Evolutionary conservation across 2,113 vertebrate genomes (phyloP), one percentile per base, ranked within the genome.

Genomic region (Syrrhaptes paradoxus): DNA sequence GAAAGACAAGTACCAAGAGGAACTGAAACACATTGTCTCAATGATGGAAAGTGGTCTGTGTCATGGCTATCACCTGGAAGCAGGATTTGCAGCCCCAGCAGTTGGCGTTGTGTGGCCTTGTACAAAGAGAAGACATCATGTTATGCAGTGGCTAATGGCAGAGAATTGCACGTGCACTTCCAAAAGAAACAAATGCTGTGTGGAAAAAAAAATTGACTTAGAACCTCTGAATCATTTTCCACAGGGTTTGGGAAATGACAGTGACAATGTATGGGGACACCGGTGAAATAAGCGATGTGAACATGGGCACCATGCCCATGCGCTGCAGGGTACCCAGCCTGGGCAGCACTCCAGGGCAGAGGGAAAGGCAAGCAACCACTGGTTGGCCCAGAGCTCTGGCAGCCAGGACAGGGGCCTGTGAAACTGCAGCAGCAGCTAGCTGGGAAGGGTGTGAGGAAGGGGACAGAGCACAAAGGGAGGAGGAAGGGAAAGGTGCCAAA

Each of bases 171-270:
- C 0, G 2, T 13, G 8, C 20, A 29, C 22, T 76, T 93, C 81
- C 85, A 88, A 88, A 94, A 71, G 21, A 78, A 91, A 72, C 36
- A 92, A 94, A 74, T 21, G 4, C 28, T 77, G 11, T 4, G 6
- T 43, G 32, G 32, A 36, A 85, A 78, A 85, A 91, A 87, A 72
- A 7, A 10, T 49, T 73, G 9, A 51, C 32, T 84, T 67, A 45
- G 13, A 76, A 59, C 20, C 12, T 80, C 61, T 0, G 0, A 62
- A 84, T 31, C 0, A 0, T 43, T 86, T 92, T 77, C 45, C 63
- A 77, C 65, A 22, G n/a, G 10, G 43, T 85, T 71, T 32, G 9
- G 65, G 24, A 46, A 74, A 13, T 80, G 46, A 46, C 72, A 58
- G 62, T 51, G 54, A 87, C 41, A 78, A 49, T 1, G 3, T 13